Percentiles rank a stretch among this genome's conserved stretches.
Evolutionary conservation across 1,140 invertebrate species (phyloP).

Genomic region (Cardiocondyla obscurior): DNA sequence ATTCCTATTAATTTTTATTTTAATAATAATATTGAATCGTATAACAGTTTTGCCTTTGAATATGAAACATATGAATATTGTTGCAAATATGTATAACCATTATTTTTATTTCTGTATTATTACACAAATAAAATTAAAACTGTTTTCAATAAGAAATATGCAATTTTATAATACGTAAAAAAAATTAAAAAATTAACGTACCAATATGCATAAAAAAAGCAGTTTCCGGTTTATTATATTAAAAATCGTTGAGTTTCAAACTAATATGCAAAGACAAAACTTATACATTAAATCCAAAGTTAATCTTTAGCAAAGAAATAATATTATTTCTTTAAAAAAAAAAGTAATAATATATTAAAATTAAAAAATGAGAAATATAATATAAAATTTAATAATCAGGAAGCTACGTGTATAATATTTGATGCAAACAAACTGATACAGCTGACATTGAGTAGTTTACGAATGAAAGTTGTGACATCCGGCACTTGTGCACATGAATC

Average conservation of each 20-base stretch:
- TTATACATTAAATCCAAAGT: neutral
- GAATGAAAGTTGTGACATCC: neutral
- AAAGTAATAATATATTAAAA: neutral
- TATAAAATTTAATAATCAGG: neutral
- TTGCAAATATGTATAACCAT: neutral
- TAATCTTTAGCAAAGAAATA: neutral
- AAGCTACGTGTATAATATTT: neutral
- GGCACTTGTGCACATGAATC: neutral
- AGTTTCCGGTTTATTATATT: neutral
- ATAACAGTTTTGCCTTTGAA: neutral
- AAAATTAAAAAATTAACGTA: too few species aligned
- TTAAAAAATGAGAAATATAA: neutral
- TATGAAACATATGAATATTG: neutral
- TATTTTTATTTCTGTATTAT: neutral
- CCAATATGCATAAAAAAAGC: too few species aligned
- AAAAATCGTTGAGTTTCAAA: neutral
- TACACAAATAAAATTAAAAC: neutral
- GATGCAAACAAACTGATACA: neutral
- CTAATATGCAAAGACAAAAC: neutral
- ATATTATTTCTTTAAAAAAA: neutral
- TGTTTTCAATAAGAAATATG: neutral
- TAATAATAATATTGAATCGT: neutral
- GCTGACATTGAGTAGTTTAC: neutral
- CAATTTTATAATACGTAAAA: neutral
- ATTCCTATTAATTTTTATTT: slow-evolving; percentile 3